phyloP scores from a whole-genome alignment of 2,797 vertebrate species.

The Synanceia verrucosa region DNA sequence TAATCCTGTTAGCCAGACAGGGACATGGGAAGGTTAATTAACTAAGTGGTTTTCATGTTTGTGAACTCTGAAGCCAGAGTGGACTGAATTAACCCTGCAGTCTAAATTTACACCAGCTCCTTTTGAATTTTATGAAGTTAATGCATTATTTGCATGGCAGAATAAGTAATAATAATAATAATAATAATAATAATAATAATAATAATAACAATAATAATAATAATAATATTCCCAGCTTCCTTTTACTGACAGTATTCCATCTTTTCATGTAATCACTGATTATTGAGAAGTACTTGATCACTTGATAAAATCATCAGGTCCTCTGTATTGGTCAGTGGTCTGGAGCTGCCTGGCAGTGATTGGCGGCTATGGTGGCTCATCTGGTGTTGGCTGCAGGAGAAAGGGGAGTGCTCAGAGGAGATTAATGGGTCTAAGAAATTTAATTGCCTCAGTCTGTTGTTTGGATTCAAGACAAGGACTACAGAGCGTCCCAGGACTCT shows the following conservation, averaged over 20 bases:
- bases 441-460: slow-evolving; percentile 55
- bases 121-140: neutral
- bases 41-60: slow-evolving; percentile 27
- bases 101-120: neutral
- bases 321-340: neutral
- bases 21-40: slow-evolving; percentile 47
- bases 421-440: slow-evolving; percentile 67
- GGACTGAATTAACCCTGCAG: slow-evolving; percentile 28
- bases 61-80: slow-evolving; percentile 7
- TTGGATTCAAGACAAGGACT: slow-evolving; percentile 20
- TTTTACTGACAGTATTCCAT: neutral
- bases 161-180: neutral
- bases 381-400: slow-evolving; percentile 18
- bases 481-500: neutral
- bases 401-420: slow-evolving; percentile 55
- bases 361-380: slow-evolving; percentile 17
- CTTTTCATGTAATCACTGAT: neutral
- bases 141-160: too few species aligned
- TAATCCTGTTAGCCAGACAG: slow-evolving; percentile 68
- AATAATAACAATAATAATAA: neutral
- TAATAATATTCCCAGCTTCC: neutral
- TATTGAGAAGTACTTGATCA: neutral
- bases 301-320: neutral
- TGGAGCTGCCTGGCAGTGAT: slow-evolving; percentile 14
- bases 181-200: neutral